Base-by-base conservation (phyloP, 2,797 vertebrate genomes). In the Cirrhinus mrigala region DNA sequence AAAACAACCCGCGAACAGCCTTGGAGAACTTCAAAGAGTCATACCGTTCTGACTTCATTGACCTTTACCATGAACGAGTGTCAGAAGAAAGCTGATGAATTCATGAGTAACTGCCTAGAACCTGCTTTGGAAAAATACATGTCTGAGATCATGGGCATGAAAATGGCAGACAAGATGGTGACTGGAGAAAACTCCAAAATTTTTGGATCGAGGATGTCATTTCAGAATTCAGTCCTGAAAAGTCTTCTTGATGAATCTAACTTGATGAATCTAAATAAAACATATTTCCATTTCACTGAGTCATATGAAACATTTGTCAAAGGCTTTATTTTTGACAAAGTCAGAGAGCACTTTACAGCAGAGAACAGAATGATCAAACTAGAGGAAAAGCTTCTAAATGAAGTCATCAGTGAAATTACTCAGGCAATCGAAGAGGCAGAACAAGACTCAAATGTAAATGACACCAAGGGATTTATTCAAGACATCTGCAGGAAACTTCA, bases 21-120 rank as follows among this genome's bases (percentile, higher is more conserved):
- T 75, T 90, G 1, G 71, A 88, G 15, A 60, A 73, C 1, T 27
- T 70, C 1, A 91, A 90, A 88, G 24, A 73, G 27, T 82, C 76
- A 0, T 92, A 91, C 74, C 83, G 60, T 6, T 44, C n/a, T 24
- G 81, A 81, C 8, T 90, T 92, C 60, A 74, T 24, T 18, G 86
- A 83, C 29, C 81, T 91, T 33, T 91, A 88, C 27, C 44, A 3
- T 33, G 10, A 90, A 27, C 70, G 70, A 73, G 86, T 87, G 82
- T 54, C 84, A 83, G 37, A 89, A 50, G 24, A 90, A 83, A 14
- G 86, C 90, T 29, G 44, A 74, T 24, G 88, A 88, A 3, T 89
- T 89, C 6, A 24, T 22, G 29, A 22, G 37, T 3, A 6, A 14
- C 2, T 86, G 85, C 14, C 48, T 90, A 2, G 7, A 29, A 44